phyloP scores from a whole-genome alignment of 2,113 vertebrate species.

The Oriolus oriolus region DNA sequence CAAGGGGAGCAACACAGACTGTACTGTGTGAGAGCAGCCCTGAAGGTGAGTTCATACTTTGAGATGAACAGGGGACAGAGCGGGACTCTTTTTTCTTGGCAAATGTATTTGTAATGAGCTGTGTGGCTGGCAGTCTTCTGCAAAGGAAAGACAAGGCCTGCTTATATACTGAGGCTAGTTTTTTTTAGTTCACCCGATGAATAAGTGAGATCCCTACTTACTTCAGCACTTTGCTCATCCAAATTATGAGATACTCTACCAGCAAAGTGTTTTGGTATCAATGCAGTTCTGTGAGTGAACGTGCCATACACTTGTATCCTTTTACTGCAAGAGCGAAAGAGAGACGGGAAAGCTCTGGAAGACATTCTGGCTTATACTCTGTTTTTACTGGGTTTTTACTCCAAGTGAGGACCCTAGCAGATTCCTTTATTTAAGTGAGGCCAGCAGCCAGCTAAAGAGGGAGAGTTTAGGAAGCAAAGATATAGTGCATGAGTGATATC shows the following conservation, averaged over 20 bases:
- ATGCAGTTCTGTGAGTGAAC: not conserved
- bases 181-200: not conserved
- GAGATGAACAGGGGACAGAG: not conserved
- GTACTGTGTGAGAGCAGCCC: not conserved
- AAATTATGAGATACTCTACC: not conserved
- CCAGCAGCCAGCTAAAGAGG: not conserved
- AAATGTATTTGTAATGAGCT: not conserved
- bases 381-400: not conserved
- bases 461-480: not conserved
- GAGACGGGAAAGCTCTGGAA: not conserved
- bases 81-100: not conserved
- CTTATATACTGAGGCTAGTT: not conserved
- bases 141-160: not conserved
- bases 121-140: not conserved
- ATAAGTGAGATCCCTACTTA: not conserved
- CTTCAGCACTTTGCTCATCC: not conserved
- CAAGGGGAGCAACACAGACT: not conserved
- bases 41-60: not conserved
- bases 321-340: not conserved
- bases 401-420: not conserved
- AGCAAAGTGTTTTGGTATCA: not conserved
- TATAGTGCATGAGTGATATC: not conserved
- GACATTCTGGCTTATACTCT: not conserved
- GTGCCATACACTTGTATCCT: not conserved
- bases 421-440: not conserved